Evolutionary conservation across 2,888 invertebrate species (phyloP).

Genomic region (Drosophila subquinaria): DNA sequence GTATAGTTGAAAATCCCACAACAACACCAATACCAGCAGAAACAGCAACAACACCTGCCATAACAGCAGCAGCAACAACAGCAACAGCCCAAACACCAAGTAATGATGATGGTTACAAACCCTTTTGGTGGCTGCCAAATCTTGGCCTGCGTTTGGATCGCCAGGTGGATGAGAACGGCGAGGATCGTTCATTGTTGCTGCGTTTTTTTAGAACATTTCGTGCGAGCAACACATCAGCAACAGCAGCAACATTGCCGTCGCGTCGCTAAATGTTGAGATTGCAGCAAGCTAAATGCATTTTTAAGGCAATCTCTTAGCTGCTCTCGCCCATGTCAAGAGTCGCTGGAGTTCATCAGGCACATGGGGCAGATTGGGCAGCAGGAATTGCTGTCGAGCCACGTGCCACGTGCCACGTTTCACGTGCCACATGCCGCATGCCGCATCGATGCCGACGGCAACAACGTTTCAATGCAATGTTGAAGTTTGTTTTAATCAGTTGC

Average conservation of each 20-base stretch:
- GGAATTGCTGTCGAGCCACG: conserved; percentile 22
- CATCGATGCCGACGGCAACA: conserved; percentile 52
- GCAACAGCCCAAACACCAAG: conserved; percentile 41
- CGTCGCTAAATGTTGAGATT: conserved; percentile 28
- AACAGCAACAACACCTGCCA: conserved; percentile 18
- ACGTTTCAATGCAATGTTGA: conserved; percentile 66
- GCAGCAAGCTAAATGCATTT: conserved; percentile 17
- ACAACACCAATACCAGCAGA: conserved; percentile 24
- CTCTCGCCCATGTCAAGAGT: conserved; percentile 47
- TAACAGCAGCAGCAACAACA: conserved; percentile 39
- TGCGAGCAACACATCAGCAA: conserved; percentile 24
- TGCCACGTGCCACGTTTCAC: conserved; percentile 2
- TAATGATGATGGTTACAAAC: conserved; percentile 48
- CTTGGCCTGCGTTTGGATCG: conserved; percentile 82
- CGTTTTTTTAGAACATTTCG: conserved; percentile 78
- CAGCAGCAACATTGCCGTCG: conserved; percentile 28
- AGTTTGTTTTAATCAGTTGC: conserved; percentile 55
- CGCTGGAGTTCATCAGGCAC: conserved; percentile 39
- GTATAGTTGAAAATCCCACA: conserved; percentile 38
- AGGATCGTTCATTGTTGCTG: conserved; percentile 80
- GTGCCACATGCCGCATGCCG: neutral
- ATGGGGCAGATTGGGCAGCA: conserved; percentile 13
- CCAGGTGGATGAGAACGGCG: conserved; percentile 60
- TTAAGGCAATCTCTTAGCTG: conserved; percentile 38
- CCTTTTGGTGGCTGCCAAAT: conserved; percentile 85